Base-by-base conservation (phyloP, 2,888 invertebrate species). In the Erebia ligea region DNA sequence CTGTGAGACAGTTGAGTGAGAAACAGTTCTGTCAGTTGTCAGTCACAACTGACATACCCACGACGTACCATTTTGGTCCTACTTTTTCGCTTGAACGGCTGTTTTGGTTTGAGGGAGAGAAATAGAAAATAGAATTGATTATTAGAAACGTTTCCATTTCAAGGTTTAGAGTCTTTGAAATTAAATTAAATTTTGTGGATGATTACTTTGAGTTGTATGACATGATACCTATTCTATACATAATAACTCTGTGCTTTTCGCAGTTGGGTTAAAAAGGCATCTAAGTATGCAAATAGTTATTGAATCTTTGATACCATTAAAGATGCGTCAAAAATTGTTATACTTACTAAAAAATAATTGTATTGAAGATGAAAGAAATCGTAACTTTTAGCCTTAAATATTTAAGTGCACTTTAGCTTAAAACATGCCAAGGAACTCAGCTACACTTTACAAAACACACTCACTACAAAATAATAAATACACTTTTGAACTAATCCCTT, bases 1-100 rank as follows among this genome's bases (percentile, higher is more conserved):
- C 62, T 61, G 52, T 65, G 65, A 68, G 67, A 48, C 63, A 54
- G 42, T 71, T 70, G 69, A 71, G 42, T 74, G 75, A 71, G 69
- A 76, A 73, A 72, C 59, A 70, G 70, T 75, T 63, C 77, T 82
- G 82, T 81, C 83, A 84, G 82, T 83, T 86, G 84, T 86, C 87
- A 87, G 84, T 89, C 88, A 88, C 82, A 81, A 81, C 81, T 80
- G 82, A n/a, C n/a, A n/a, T n/a, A n/a, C n/a, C n/a, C n/a, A n/a
- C n/a, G n/a, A 83, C 86, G 85, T 86, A 86, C 86, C 87, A 90
- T 83, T 81, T 86, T 80, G 79, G 83, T 82, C 81, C 86, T 85
- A 88, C 86, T 90, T 91, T 91, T 88, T 86, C 89, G 89, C 89
- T 84, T 87, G 87, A 88, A 84, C 83, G 87, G 85, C 80, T 87